A percentile compares a stretch with the other conserved stretches of the same genome.
Evolutionary conservation across 92 coral and sea anemone genomes (phyloP).

Genomic region (Scolanthus callimorphus): DNA sequence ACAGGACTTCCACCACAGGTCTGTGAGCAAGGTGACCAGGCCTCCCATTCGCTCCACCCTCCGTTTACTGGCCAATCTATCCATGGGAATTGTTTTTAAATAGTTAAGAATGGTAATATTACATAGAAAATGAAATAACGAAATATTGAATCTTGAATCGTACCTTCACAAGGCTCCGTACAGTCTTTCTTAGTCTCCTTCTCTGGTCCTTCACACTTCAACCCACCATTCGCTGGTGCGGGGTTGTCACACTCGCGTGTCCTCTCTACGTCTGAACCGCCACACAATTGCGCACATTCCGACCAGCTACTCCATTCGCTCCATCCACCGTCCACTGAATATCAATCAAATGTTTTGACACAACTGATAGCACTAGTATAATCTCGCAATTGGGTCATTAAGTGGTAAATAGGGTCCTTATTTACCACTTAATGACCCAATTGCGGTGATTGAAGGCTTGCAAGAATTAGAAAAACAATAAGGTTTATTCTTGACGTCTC

Average conservation of each 20-base stretch:
- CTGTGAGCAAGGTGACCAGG: conserved; percentile 52
- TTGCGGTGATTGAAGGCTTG: too few relatives aligned
- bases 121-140: too few relatives aligned
- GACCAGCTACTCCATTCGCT: conserved; percentile 58
- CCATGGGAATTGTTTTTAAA: too few relatives aligned
- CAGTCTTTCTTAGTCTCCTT: conserved; percentile 53
- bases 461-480: too few relatives aligned
- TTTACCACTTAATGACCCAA: too few relatives aligned
- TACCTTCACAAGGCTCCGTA: conserved; percentile 54
- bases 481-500: too few relatives aligned
- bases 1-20: conserved; percentile 55
- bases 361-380: too few relatives aligned
- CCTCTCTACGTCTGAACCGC: conserved; percentile 38
- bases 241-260: conserved; percentile 56
- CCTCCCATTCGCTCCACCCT: conserved; percentile 47
- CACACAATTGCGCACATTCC: conserved; percentile 43
- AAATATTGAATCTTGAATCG: too few relatives aligned
- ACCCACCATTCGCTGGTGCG: conserved; percentile 35
- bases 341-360: not conserved
- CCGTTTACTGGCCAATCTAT: conserved; percentile 63
- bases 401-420: too few relatives aligned
- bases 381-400: too few relatives aligned
- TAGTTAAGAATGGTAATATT: too few relatives aligned
- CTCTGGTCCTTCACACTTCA: conserved; percentile 25
- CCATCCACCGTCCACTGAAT: conserved; percentile 56